Conservation (phyloP, 1,140 invertebrate genomes). For the Zaprionus tsacasi region DNA sequence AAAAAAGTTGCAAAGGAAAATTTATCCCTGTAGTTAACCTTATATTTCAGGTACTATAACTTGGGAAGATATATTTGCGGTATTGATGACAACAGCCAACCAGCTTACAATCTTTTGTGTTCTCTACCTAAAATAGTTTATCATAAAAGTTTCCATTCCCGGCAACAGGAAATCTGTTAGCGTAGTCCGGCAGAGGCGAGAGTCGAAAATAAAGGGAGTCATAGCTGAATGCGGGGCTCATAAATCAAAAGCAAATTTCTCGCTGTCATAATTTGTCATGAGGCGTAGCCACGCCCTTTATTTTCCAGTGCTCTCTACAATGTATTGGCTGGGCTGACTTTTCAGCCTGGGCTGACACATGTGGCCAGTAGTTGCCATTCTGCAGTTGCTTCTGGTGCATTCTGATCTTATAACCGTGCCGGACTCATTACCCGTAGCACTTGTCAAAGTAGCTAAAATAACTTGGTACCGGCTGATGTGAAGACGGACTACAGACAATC, state of each 20-base stretch:
- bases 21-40: not conserved
- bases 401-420: constrained; percentile 29
- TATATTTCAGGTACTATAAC: not conserved
- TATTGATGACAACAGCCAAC: not conserved
- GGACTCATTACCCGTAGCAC: constrained; percentile 65
- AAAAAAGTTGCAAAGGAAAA: constrained; percentile 23
- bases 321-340: constrained; percentile 12
- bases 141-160: constrained; percentile 20
- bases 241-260: constrained; percentile 72
- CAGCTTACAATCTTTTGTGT: not conserved
- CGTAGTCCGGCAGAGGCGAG: constrained; percentile 23
- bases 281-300: constrained; percentile 59
- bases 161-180: constrained; percentile 48
- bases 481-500: constrained; percentile 45
- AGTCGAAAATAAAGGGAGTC: constrained; percentile 53
- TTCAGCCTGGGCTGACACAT: constrained; percentile 37
- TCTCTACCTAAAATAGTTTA: not conserved
- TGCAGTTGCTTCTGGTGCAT: constrained; percentile 31
- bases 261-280: constrained; percentile 79
- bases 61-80: not conserved
- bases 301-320: constrained; percentile 15
- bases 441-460: constrained; percentile 62
- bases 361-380: constrained; percentile 48
- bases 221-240: constrained; percentile 65
- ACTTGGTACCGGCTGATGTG: not conserved